These are phyloP conservation scores for Actinia tenebrosa DNA, from an alignment of 64 coral and sea anemone species.

Conservation along the genomic window DNA sequence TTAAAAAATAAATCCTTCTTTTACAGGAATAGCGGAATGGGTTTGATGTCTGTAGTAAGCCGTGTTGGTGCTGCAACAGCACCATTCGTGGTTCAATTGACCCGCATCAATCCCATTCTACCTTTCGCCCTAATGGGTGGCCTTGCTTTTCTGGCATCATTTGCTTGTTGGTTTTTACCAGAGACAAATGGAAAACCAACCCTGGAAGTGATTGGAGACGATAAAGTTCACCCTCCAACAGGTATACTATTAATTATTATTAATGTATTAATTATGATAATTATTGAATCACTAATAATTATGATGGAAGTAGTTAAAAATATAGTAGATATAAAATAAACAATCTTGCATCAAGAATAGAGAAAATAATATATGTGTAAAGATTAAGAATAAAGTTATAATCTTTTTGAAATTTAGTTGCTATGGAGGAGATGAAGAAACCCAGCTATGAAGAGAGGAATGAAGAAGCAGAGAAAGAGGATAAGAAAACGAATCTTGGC, in stretches of 20 bases:
- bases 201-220: conserved; percentile 62
- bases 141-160: conserved; percentile 39
- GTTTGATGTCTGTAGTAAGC: conserved; percentile 48
- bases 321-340: too few species aligned
- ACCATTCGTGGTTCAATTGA: conserved; percentile 64
- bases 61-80: conserved; percentile 63
- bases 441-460: background rate
- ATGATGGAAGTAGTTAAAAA: background rate
- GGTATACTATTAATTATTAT: background rate
- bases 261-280: too few species aligned
- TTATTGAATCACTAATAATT: too few species aligned
- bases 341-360: background rate
- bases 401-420: background rate
- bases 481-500: background rate
- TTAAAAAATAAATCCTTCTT: background rate
- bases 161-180: conserved; percentile 55
- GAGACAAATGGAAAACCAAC: conserved; percentile 49
- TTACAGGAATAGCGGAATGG: conserved; percentile 75
- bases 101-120: conserved; percentile 54
- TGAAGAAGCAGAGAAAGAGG: background rate
- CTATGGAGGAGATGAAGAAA: background rate
- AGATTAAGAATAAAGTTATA: background rate
- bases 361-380: background rate
- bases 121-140: conserved; percentile 70
- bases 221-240: background rate